Conservation (phyloP, 2,797 vertebrate species). For the Rhyacichthys aspro region DNA sequence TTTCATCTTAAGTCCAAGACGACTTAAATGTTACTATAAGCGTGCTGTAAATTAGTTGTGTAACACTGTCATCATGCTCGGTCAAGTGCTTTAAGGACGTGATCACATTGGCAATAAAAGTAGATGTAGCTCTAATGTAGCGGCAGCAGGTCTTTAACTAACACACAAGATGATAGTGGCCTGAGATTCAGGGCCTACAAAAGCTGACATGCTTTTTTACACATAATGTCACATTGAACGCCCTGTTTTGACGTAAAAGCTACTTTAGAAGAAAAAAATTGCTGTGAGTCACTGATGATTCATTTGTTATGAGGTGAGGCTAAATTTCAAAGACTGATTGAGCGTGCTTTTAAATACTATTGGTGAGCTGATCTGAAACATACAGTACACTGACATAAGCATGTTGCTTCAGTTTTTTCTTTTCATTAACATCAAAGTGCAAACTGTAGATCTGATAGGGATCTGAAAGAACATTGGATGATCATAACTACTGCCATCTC, state of each 20-base stretch:
- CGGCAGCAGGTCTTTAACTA: constrained; percentile 61
- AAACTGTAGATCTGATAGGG: constrained; percentile 32
- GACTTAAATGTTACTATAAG: constrained; percentile 10
- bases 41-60: constrained; percentile 33
- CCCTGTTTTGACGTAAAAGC: constrained; percentile 45
- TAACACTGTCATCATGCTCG: constrained; percentile 49
- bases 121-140: constrained; percentile 30
- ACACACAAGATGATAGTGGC: constrained; percentile 56
- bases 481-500: constrained; percentile 15
- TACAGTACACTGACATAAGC: constrained; percentile 50
- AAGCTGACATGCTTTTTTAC: constrained; percentile 32
- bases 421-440: constrained; percentile 49
- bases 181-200: constrained; percentile 54
- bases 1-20: constrained; percentile 5
- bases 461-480: constrained; percentile 25
- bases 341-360: constrained; percentile 46
- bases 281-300: constrained; percentile 31
- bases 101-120: constrained; percentile 41
- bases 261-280: constrained; percentile 42
- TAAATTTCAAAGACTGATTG: constrained; percentile 49
- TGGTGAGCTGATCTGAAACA: constrained; percentile 47
- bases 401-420: constrained; percentile 41
- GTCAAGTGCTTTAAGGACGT: constrained; percentile 43
- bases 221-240: constrained; percentile 41
- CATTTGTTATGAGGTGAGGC: constrained; percentile 33